Evolutionary conservation across 2,797 vertebrate genomes (phyloP), one percentile per base, ranked within the genome.

Genomic region (Merluccius polli): DNA sequence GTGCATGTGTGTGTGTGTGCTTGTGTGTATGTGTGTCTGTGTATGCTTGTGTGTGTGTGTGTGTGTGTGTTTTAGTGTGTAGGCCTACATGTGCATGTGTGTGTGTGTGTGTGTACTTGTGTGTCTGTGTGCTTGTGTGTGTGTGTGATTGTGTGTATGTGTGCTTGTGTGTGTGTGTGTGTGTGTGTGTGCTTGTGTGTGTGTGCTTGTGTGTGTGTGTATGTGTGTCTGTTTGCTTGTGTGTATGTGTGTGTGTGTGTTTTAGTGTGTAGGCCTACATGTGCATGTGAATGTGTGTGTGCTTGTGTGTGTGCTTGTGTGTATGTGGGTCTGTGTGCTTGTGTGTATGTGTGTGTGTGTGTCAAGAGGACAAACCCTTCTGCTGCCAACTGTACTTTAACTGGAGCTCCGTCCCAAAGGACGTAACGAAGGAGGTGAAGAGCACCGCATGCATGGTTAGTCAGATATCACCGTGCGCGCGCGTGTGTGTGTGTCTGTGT

Each of bases 261-360:
- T n/a, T n/a, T n/a, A n/a, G n/a, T n/a, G n/a, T n/a, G n/a, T n/a
- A n/a, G n/a, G n/a, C n/a, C n/a, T n/a, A n/a, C n/a, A n/a, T n/a
- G n/a, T n/a, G n/a, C n/a, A 15, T 21, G 18, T 35, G 13, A 3
- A 10, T 74, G 83, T 73, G 82, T 80, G 69, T 81, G 16, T 41
- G 33, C 75, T 76, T 77, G 68, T 52, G 38, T 48, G 71, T 21
- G 36, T 29, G 38, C 16, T 52, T 67, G 12, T 38, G 18, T 67
- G 59, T 38, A 80, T 71, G 65, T 75, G n/a, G n/a, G n/a, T n/a
- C n/a, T n/a, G n/a, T n/a, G n/a, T n/a, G n/a, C n/a, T n/a, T n/a
- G n/a, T n/a, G 38, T 77, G 77, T 72, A 75, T n/a, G 76, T 6
- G 69, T 48, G 59, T 65, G 59, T 65, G 59, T 18, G 27, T 68